Conservation (phyloP, 2,888 invertebrate genomes). For the Trimorus sp. region DNA sequence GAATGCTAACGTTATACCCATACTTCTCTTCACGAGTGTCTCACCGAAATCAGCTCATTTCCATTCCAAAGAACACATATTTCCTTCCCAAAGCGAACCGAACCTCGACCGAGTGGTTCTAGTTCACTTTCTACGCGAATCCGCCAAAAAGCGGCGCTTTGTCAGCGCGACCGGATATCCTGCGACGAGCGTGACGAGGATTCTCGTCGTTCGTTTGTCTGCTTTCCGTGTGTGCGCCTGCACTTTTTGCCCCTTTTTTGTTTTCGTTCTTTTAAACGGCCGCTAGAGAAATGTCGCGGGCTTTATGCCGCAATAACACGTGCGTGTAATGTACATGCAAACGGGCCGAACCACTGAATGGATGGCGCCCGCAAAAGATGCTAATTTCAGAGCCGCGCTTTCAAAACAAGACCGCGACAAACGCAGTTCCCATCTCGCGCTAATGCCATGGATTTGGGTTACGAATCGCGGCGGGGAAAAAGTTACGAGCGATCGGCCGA, state of each 20-base stretch:
- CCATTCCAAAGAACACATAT: too few species aligned
- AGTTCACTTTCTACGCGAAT: slow-evolving; percentile 58
- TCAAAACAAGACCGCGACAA: slow-evolving; percentile 28
- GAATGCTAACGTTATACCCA: too few species aligned
- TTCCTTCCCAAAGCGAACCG: not conserved
- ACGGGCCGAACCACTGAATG: slow-evolving; percentile 39
- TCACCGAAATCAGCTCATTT: too few species aligned
- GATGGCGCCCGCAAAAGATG: slow-evolving; percentile 52
- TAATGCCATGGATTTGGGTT: too few species aligned
- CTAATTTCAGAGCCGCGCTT: slow-evolving; percentile 56
- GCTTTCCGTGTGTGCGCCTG: slow-evolving; percentile 27
- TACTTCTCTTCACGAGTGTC: not conserved
- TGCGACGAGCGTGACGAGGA: slow-evolving; percentile 64
- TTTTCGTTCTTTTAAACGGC: slow-evolving; percentile 20
- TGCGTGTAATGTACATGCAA: slow-evolving; percentile 33
- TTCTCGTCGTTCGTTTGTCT: slow-evolving; percentile 50
- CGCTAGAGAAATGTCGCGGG: slow-evolving; percentile 47
- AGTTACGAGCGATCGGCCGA: too few species aligned
- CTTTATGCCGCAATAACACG: slow-evolving; percentile 48
- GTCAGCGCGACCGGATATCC: slow-evolving; percentile 59
- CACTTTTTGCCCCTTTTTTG: slow-evolving; percentile 18
- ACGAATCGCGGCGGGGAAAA: too few species aligned
- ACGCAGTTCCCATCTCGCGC: slow-evolving; percentile 1
- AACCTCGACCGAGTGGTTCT: slow-evolving; percentile 41
- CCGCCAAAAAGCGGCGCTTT: slow-evolving; percentile 59